These are phyloP conservation scores for Rotaria socialis DNA, from an alignment of 2,888 invertebrate genomes.

Conservation along the genomic window DNA sequence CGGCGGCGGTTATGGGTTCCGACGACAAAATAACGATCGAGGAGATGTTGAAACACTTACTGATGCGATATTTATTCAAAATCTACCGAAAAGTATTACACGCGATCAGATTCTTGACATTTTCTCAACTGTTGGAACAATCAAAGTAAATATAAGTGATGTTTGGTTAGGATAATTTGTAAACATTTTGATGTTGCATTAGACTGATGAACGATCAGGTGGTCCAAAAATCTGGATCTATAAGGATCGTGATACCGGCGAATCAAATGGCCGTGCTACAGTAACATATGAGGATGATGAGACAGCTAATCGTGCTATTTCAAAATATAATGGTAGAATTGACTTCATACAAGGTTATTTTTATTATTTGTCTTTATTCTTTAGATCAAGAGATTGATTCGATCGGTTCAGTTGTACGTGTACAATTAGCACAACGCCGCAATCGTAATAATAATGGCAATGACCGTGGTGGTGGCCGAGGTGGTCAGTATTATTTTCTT, in stretches of 20 bases:
- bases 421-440: slow-evolving; percentile 14
- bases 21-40: neutral
- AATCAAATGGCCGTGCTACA: slow-evolving; percentile 93
- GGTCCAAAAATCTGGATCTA: slow-evolving; percentile 95
- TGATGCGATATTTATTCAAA: slow-evolving; percentile 89
- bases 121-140: slow-evolving; percentile 89
- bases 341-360: too few relatives aligned
- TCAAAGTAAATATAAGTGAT: slow-evolving; percentile 90
- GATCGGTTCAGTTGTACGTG: neutral
- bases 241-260: slow-evolving; percentile 85
- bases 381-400: slow-evolving; percentile 28
- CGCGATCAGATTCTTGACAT: slow-evolving; percentile 82
- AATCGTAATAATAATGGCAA: neutral
- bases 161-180: slow-evolving; percentile 58
- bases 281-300: slow-evolving; percentile 93
- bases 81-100: slow-evolving; percentile 76
- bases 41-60: neutral
- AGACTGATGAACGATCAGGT: slow-evolving; percentile 20
- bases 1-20: slow-evolving; percentile 4
- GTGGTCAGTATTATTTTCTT: neutral
- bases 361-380: neutral
- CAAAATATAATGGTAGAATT: slow-evolving; percentile 65
- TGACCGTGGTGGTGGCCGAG: slow-evolving; percentile 26
- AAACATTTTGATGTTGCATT: too few relatives aligned
- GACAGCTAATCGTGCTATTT: slow-evolving; percentile 87